Conservation (phyloP, 2,113 vertebrate genomes). For the Hemichromis elongatus region DNA sequence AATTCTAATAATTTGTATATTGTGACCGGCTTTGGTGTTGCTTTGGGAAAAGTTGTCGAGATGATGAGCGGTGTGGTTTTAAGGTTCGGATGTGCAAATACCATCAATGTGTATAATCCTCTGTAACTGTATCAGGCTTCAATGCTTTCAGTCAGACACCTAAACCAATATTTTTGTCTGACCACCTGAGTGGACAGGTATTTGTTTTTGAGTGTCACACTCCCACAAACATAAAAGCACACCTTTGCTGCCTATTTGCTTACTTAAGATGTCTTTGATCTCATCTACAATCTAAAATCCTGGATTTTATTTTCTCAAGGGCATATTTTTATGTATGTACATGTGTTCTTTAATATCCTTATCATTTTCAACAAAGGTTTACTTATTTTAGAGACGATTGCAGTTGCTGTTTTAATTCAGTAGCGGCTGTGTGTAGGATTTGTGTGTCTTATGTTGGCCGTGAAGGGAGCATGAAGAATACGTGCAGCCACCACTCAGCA, state of each 20-base stretch:
- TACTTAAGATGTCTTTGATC: not conserved
- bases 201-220: constrained; percentile 7
- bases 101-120: not conserved
- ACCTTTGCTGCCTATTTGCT: not conserved
- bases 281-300: not conserved
- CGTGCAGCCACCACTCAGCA: not conserved
- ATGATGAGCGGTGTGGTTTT: not conserved
- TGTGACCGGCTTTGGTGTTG: not conserved
- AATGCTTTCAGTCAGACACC: not conserved
- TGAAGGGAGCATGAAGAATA: not conserved
- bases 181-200: constrained; percentile 13
- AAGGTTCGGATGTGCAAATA: not conserved
- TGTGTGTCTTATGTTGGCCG: not conserved
- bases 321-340: not conserved
- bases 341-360: not conserved
- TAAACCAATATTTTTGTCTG: constrained; percentile 39
- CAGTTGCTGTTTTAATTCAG: not conserved
- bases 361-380: not conserved
- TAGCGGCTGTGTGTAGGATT: not conserved
- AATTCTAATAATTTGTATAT: not conserved
- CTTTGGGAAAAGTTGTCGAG: not conserved
- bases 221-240: not conserved
- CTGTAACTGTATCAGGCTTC: not conserved
- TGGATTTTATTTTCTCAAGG: not conserved
- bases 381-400: not conserved